Percentiles rank a stretch among this genome's conserved stretches.
Evolutionary conservation across 2,113 vertebrate genomes (phyloP).

Genomic region (Microcebus murinus): DNA sequence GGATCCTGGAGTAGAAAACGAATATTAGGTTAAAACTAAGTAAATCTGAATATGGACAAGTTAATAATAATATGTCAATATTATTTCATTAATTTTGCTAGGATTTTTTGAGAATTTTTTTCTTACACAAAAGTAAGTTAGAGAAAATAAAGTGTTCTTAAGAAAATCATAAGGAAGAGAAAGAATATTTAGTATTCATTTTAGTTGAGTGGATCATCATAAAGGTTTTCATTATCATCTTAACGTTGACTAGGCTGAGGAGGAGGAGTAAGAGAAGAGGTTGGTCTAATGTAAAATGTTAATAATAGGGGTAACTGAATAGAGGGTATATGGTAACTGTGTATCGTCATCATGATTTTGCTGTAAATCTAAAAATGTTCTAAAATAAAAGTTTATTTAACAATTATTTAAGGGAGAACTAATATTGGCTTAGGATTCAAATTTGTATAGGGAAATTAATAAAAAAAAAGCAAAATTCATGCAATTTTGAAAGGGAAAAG

Average conservation of each 20-base stretch:
- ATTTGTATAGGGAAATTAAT: neutral
- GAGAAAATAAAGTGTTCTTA: neutral
- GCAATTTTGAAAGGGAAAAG: neutral
- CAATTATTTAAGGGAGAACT: neutral
- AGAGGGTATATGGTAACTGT: neutral
- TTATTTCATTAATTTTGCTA: too few species aligned
- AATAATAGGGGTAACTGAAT: neutral
- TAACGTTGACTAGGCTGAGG: neutral
- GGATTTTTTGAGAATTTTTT: too few species aligned
- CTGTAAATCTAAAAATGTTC: neutral
- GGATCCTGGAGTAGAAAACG: neutral
- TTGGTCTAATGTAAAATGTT: neutral
- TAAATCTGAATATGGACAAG: neutral
- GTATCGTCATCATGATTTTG: neutral
- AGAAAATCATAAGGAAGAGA: neutral
- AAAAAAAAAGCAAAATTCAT: neutral
- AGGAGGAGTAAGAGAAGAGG: neutral
- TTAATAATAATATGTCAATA: neutral
- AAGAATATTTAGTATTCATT: neutral
- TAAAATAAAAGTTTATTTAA: neutral
- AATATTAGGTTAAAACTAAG: neutral
- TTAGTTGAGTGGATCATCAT: neutral
- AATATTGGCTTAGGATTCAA: neutral
- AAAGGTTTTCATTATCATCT: neutral
- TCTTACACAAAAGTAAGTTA: neutral